Evolutionary conservation across 2,888 invertebrate genomes (phyloP), one percentile per base, ranked within the genome.

Genomic region (Cephus rjabovi): DNA sequence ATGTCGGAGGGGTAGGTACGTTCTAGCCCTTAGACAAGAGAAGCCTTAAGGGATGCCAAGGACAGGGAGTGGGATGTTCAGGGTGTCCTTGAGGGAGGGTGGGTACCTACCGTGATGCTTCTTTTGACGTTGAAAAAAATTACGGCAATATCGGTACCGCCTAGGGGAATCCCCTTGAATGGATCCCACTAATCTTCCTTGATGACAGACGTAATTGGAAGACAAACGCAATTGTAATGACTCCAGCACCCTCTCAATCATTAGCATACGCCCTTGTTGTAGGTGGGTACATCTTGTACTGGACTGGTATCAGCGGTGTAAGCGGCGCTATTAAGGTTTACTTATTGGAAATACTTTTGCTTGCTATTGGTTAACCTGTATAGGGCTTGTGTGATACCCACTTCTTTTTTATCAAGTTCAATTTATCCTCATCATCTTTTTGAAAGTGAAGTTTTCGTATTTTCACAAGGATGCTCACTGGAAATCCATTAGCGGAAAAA

Each of bases 191-290:
- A 86, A 86, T 86, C 84, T 86, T 81, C 83, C 82, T 78, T 81
- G 82, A 76, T 76, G 79, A 75, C 81, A 82, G 82, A 78, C 85
- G 68, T 85, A 86, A 86, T 86, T 85, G 86, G 82, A 86, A 84
- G 82, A 77, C 81, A 83, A 79, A 77, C 74, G 78, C 79, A 80
- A 81, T 84, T 84, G 76, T 83, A 79, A 79, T 79, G 74, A 76
- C 76, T 73, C 76, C 23, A 23, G 40, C 40, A 56, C 40, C 40
- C 40, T 56, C 40, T 4, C 6, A 1, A 56, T 56, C 40, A 56
- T 56, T 56, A 56, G 40, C 40, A 56, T 56, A 56, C 40, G 2
- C 40, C 40, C 40, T 23, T 56, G 40, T 1, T 56, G 23, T 56
- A 56, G 15, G 6, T 56, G 23, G 40, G 23, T 56, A 56, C 40